A percentile compares a stretch with the other conserved stretches of the same genome.
Conservation (phyloP, 2,113 vertebrate species). For the Podocnemis expansa region DNA sequence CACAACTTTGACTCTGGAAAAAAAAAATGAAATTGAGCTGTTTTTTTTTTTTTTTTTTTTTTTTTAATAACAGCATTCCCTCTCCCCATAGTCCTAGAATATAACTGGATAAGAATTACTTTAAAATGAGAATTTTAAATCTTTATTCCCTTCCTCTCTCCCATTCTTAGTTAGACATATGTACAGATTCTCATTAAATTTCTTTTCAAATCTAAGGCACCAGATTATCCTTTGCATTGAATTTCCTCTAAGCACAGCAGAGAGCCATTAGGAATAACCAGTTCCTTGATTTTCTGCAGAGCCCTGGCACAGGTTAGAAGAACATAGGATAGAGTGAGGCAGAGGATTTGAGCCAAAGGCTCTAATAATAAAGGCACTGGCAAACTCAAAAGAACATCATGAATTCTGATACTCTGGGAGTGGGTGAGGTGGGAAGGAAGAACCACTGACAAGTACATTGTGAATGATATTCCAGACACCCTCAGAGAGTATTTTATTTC, state of each 20-base stretch:
- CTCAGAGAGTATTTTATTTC: not conserved
- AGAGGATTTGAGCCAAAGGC: not conserved
- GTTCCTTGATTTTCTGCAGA: not conserved
- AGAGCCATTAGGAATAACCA: not conserved
- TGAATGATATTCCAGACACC: not conserved
- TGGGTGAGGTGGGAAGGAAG: not conserved
- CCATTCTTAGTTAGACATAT: not conserved
- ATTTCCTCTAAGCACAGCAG: not conserved
- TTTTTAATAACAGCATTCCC: not conserved
- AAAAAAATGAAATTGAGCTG: not conserved
- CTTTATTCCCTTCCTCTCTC: not conserved
- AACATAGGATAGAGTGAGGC: not conserved
- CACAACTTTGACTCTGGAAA: not conserved
- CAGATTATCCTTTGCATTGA: not conserved
- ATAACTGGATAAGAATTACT: not conserved
- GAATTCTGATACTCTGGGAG: not conserved
- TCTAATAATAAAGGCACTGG: not conserved
- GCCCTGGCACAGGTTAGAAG: not conserved
- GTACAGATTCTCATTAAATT: not conserved
- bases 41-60: accelerated
- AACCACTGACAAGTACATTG: not conserved
- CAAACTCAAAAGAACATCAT: not conserved
- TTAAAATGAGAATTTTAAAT: not conserved
- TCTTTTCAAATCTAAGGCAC: accelerated
- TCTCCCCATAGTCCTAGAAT: not conserved